Percentiles rank a stretch among this genome's conserved stretches.
Evolutionary conservation across 2,113 vertebrate genomes (phyloP).

Genomic region (Sisor rabdophorus): DNA sequence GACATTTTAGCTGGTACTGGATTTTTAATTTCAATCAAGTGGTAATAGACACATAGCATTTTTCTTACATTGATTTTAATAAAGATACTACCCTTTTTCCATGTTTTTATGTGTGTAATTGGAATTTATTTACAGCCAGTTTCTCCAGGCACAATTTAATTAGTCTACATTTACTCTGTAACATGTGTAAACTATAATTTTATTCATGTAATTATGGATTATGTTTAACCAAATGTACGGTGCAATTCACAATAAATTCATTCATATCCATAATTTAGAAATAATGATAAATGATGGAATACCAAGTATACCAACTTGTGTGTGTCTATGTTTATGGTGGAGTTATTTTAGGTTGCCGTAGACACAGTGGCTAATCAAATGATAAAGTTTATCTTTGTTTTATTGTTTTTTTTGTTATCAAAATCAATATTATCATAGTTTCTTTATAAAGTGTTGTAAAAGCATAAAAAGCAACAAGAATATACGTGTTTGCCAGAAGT

Average conservation of each 20-base stretch:
- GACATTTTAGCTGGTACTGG: conserved; percentile 24
- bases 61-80: too few relatives aligned
- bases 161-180: neutral
- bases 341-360: conserved; percentile 15
- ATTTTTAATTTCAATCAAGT: conserved; percentile 23
- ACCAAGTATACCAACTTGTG: neutral
- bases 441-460: conserved; percentile 47
- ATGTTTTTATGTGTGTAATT: neutral
- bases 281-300: neutral
- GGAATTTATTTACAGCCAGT: neutral
- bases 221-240: neutral
- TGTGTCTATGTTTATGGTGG: neutral
- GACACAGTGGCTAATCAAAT: conserved; percentile 5
- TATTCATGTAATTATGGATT: neutral
- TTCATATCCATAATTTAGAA: neutral
- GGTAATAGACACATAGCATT: neutral
- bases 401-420: conserved; percentile 42
- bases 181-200: neutral
- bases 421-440: conserved; percentile 35
- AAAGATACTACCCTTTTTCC: too few relatives aligned
- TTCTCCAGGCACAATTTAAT: neutral
- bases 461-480: conserved; percentile 29
- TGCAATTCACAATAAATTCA: neutral
- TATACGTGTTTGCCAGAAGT: conserved; percentile 1
- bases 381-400: conserved; percentile 26